Conservation (phyloP, 2,113 vertebrate species). For the Apus apus region DNA sequence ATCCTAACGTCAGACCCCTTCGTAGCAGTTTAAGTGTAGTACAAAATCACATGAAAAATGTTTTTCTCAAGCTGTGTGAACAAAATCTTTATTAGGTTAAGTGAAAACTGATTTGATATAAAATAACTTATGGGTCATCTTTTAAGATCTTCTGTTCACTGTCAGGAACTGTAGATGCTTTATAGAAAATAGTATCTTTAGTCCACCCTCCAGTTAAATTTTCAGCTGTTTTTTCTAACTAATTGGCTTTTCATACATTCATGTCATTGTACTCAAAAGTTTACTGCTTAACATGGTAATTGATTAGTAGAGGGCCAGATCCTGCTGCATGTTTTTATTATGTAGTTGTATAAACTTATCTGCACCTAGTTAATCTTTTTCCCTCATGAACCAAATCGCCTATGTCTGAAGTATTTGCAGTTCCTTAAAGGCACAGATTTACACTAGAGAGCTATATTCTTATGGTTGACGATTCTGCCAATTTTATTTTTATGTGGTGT, state of each 20-base stretch:
- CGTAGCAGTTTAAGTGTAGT: background rate
- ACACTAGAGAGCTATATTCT: background rate
- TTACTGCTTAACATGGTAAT: background rate
- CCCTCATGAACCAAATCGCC: background rate
- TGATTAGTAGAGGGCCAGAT: background rate
- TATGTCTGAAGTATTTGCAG: background rate
- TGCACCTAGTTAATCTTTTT: constrained; percentile 16
- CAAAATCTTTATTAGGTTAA: background rate
- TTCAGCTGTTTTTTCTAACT: background rate
- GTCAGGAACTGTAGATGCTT: background rate
- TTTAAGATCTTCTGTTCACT: background rate
- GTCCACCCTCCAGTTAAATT: background rate
- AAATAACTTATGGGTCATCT: background rate
- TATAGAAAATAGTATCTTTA: background rate
- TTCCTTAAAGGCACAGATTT: constrained; percentile 17
- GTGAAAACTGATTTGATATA: background rate
- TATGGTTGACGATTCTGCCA: background rate
- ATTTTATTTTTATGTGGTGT: background rate
- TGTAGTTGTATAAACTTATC: background rate
- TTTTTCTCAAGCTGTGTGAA: background rate
- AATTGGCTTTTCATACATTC: background rate
- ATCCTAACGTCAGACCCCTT: background rate
- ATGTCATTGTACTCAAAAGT: background rate
- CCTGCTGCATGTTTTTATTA: background rate
- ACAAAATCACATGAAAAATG: background rate